These are phyloP conservation scores for Drosophila helvetica DNA, from an alignment of 2,888 invertebrate genomes.

Conservation along the genomic window DNA sequence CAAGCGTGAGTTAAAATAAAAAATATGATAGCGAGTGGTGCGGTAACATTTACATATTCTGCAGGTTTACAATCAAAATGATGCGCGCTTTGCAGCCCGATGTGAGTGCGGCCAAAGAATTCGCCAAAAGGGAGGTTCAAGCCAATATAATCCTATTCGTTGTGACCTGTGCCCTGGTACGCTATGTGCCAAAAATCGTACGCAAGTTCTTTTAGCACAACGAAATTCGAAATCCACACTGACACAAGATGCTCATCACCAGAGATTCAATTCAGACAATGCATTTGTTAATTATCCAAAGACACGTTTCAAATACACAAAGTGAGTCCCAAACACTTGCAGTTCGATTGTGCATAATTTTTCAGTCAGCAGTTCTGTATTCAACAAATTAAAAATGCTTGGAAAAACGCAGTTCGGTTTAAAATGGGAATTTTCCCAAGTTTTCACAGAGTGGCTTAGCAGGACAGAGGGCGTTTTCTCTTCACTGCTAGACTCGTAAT, in stretches of 20 bases:
- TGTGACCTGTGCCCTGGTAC: slow-evolving; percentile 50
- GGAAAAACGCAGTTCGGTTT: too few species aligned
- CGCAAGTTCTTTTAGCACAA: slow-evolving; percentile 11
- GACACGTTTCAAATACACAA: too few species aligned
- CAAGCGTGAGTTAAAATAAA: neutral
- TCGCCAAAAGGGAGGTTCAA: slow-evolving; percentile 51
- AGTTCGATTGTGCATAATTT: neutral
- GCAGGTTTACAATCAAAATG: slow-evolving; percentile 46
- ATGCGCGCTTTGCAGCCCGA: slow-evolving; percentile 49
- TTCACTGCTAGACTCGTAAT: too few species aligned
- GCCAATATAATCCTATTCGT: slow-evolving; percentile 56
- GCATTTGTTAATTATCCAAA: too few species aligned
- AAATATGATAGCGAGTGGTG: neutral
- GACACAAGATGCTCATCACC: too few species aligned
- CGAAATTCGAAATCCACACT: too few species aligned
- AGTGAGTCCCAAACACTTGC: neutral
- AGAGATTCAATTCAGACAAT: too few species aligned
- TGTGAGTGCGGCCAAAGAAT: slow-evolving; percentile 12
- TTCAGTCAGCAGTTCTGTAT: too few species aligned
- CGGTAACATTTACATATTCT: too few species aligned
- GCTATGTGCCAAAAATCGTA: slow-evolving; percentile 50
- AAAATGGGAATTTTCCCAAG: too few species aligned
- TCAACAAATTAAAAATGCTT: too few species aligned
- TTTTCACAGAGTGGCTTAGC: neutral
- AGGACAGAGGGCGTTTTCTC: neutral